Evolutionary conservation across 2,888 invertebrate genomes (phyloP).

Genomic region (Arge pagana): DNA sequence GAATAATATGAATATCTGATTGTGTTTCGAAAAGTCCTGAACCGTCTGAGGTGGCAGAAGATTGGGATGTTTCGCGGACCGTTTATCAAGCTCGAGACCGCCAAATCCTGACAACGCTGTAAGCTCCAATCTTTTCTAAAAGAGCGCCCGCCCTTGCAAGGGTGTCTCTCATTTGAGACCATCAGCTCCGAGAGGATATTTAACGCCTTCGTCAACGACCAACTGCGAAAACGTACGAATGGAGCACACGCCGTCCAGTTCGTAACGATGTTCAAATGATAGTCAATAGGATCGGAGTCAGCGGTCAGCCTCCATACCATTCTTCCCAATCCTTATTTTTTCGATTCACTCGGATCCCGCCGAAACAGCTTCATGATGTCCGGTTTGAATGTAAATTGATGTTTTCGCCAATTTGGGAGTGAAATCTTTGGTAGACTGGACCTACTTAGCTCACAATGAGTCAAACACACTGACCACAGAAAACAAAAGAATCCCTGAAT

Average conservation of each 20-base stretch:
- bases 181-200: constrained; percentile 10
- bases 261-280: constrained; percentile 1
- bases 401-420: constrained; percentile 21
- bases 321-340: constrained; percentile 13
- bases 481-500: too few relatives aligned
- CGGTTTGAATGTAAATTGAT: constrained; percentile 18
- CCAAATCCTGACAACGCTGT: background rate
- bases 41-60: background rate
- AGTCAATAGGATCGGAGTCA: background rate
- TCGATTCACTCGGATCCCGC: constrained; percentile 5
- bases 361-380: constrained; percentile 27
- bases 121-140: background rate
- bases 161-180: constrained; percentile 8
- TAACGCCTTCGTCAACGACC: constrained; percentile 5
- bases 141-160: constrained; percentile 20
- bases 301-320: constrained; percentile 22
- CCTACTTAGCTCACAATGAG: constrained; percentile 23
- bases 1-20: constrained; percentile 4
- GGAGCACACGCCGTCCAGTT: constrained; percentile 6
- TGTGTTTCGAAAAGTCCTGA: background rate
- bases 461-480: constrained; percentile 7
- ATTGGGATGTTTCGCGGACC: background rate
- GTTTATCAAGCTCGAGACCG: constrained; percentile 4
- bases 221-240: constrained; percentile 17
- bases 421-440: constrained; percentile 12